These are phyloP conservation scores for Eolophus roseicapilla DNA, from an alignment of 2,113 vertebrate genomes.

Conservation along the genomic window DNA sequence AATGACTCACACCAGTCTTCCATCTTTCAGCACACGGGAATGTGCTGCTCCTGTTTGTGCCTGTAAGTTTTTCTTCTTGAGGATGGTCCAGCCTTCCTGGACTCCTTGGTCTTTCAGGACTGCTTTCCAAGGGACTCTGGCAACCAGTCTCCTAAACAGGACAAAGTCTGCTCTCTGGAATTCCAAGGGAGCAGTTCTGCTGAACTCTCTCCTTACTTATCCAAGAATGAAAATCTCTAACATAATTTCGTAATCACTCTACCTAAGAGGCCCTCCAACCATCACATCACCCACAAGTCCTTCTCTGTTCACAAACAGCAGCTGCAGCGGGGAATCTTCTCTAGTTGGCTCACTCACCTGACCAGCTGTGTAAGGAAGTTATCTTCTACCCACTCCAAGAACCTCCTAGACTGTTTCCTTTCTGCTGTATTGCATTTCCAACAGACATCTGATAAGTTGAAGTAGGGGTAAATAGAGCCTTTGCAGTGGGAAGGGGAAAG, in stretches of 20 bases:
- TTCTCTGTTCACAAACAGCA: not conserved
- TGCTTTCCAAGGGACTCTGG: not conserved
- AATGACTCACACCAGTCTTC: not conserved
- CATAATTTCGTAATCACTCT: fast-evolving
- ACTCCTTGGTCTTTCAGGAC: not conserved
- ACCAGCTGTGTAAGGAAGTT: not conserved
- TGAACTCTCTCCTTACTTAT: not conserved
- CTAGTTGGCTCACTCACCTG: not conserved
- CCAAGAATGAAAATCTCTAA: not conserved
- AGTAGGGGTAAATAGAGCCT: not conserved
- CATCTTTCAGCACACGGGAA: not conserved
- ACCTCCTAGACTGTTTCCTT: not conserved
- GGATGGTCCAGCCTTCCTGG: not conserved
- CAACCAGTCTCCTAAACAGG: not conserved
- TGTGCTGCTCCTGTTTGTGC: not conserved
- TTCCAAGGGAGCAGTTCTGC: not conserved
- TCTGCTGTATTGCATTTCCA: not conserved
- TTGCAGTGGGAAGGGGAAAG: fast-evolving
- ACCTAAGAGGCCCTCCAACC: fast-evolving
- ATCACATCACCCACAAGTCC: not conserved
- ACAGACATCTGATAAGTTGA: not conserved
- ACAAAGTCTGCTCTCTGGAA: not conserved
- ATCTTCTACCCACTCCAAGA: not conserved
- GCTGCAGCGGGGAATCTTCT: not conserved
- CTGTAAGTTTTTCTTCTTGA: not conserved